phyloP scores from a whole-genome alignment of 2,888 invertebrate genomes.

The Xestoiulus laeticollis region DNA sequence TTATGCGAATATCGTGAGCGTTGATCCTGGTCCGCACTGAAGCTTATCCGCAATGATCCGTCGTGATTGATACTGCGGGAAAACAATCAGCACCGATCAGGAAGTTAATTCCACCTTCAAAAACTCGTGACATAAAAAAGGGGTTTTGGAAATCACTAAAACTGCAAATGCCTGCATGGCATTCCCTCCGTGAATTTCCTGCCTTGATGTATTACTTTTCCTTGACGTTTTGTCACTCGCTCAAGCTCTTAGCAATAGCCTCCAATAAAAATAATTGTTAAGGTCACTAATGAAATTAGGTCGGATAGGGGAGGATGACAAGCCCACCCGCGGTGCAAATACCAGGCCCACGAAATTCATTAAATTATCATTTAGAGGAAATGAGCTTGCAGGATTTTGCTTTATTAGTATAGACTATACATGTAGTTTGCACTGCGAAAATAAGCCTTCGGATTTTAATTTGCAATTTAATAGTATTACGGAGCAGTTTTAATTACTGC shows the following conservation, averaged over 20 bases:
- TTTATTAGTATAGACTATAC: neutral
- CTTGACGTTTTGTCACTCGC: slow-evolving; percentile 12
- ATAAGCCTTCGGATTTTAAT: neutral
- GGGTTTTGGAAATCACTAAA: neutral
- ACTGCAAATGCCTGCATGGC: neutral
- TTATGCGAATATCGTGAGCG: slow-evolving; percentile 16
- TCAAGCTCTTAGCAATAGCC: neutral
- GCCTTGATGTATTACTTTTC: neutral
- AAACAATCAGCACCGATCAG: slow-evolving; percentile 30
- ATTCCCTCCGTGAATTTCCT: neutral
- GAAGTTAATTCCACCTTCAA: neutral
- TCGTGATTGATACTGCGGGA: neutral
- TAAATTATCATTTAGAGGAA: neutral
- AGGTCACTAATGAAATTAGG: slow-evolving; percentile 36
- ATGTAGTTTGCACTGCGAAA: neutral
- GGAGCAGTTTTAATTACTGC: neutral
- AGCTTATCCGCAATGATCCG: neutral
- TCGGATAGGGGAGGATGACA: neutral
- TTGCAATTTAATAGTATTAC: neutral
- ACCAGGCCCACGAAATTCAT: neutral
- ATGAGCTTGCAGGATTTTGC: slow-evolving; percentile 10
- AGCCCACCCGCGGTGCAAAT: neutral
- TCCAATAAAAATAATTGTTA: slow-evolving; percentile 41
- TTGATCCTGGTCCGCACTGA: neutral
- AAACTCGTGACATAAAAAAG: neutral